Conservation (phyloP, 2,113 vertebrate species). For the Suncus etruscus region DNA sequence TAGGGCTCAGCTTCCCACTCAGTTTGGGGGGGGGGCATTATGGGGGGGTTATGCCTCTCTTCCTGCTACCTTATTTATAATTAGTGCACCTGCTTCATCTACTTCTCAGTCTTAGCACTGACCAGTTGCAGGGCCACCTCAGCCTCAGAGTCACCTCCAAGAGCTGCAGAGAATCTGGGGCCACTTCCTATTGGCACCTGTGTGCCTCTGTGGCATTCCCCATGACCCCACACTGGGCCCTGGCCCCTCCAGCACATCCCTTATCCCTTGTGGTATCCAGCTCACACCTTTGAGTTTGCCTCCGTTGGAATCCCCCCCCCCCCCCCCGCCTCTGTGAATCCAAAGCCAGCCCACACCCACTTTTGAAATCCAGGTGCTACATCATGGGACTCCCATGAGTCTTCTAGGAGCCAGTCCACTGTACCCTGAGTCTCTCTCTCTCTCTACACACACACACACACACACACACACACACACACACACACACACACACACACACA, state of each 20-base stretch:
- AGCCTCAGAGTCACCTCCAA: constrained; percentile 59
- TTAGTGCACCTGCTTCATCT: constrained; percentile 61
- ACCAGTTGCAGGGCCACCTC: constrained; percentile 66
- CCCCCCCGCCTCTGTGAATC: too few relatives aligned
- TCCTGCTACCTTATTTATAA: constrained; percentile 55
- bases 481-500: too few relatives aligned
- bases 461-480: too few relatives aligned
- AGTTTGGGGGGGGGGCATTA: too few relatives aligned
- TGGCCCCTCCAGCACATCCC: not conserved
- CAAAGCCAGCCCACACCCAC: not conserved
- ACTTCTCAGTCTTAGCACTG: constrained; percentile 68
- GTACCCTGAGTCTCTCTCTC: not conserved
- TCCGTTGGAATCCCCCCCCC: not conserved
- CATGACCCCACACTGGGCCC: not conserved
- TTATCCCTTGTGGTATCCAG: not conserved
- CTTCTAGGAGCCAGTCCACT: not conserved
- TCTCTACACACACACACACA: too few relatives aligned
- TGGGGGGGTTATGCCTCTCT: not conserved
- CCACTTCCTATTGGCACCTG: constrained; percentile 77
- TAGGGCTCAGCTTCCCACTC: not conserved
- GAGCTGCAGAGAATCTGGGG: constrained; percentile 61
- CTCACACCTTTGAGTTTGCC: not conserved
- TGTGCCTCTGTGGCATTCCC: not conserved
- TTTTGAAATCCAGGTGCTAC: constrained; percentile 40
- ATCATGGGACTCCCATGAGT: constrained; percentile 24